Percentiles rank a stretch among this genome's conserved stretches.
These are phyloP conservation scores for Gadus chalcogrammus DNA, from an alignment of 2,113 vertebrate genomes.

Conservation along the genomic window DNA sequence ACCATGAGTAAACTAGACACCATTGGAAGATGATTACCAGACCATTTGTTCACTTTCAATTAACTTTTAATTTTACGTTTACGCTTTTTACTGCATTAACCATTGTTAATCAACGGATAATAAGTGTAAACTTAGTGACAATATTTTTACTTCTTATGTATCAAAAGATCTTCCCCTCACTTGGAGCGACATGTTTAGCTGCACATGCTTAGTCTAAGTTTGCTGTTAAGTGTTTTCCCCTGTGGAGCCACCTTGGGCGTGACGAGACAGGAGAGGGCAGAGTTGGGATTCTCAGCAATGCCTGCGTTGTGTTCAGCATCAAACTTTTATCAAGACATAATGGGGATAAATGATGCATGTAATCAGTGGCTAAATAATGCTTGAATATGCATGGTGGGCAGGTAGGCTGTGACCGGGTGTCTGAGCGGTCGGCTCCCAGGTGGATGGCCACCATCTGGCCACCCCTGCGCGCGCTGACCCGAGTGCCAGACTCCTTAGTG, in stretches of 20 bases:
- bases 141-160: constrained; percentile 9
- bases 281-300: constrained; percentile 71
- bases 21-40: too few relatives aligned
- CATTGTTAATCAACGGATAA: too few relatives aligned
- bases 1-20: too few relatives aligned
- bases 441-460: constrained; percentile 77
- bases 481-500: constrained; percentile 74
- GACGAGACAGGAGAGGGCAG: constrained; percentile 69
- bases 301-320: constrained; percentile 71
- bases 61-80: too few relatives aligned
- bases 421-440: constrained; percentile 71
- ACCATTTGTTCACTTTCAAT: too few relatives aligned
- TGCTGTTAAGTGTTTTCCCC: too few relatives aligned
- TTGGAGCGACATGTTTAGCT: too few relatives aligned
- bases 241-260: constrained; percentile 38
- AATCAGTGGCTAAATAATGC: constrained; percentile 78
- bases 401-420: constrained; percentile 70
- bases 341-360: constrained; percentile 82
- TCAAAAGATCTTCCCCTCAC: neutral
- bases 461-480: constrained; percentile 68
- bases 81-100: too few relatives aligned
- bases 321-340: constrained; percentile 79
- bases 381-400: constrained; percentile 76
- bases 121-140: too few relatives aligned
- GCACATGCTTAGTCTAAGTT: neutral